phyloP scores from a whole-genome alignment of 2,797 vertebrate genomes.

The Peromyscus melanophrys region DNA sequence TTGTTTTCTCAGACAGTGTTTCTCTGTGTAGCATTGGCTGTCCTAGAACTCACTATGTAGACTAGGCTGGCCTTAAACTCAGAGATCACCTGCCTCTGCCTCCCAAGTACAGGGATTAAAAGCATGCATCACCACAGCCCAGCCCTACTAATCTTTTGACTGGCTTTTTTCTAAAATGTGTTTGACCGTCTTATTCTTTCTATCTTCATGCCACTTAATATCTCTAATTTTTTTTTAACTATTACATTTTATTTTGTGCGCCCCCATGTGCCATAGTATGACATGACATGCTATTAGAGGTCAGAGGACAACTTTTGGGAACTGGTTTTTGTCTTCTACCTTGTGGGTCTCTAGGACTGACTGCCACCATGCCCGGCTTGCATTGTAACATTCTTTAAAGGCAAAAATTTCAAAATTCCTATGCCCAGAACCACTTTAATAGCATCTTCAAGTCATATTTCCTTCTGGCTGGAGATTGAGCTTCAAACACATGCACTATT shows the following conservation, averaged over 20 bases:
- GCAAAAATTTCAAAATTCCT: not conserved
- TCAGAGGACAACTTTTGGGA: not conserved
- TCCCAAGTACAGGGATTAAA: not conserved
- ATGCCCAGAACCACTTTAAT: not conserved
- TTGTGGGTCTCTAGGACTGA: not conserved
- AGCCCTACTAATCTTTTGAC: not conserved
- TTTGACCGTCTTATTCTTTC: not conserved
- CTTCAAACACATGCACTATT: not conserved
- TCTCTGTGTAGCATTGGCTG: not conserved
- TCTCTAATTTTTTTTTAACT: not conserved
- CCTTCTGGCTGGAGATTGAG: not conserved
- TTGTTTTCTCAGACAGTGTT: not conserved
- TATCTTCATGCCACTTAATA: not conserved
- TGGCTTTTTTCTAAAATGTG: not conserved
- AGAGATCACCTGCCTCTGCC: not conserved
- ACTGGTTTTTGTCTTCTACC: not conserved
- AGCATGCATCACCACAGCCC: not conserved
- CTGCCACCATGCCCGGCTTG: not conserved
- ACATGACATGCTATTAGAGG: not conserved
- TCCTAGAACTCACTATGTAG: not conserved
- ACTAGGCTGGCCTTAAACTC: not conserved
- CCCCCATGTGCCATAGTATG: not conserved
- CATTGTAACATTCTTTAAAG: slow-evolving; percentile 22
- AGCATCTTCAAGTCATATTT: not conserved
- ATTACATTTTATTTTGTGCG: not conserved